phyloP scores from a whole-genome alignment of 2,888 invertebrate species.

The Desoria tigrina region DNA sequence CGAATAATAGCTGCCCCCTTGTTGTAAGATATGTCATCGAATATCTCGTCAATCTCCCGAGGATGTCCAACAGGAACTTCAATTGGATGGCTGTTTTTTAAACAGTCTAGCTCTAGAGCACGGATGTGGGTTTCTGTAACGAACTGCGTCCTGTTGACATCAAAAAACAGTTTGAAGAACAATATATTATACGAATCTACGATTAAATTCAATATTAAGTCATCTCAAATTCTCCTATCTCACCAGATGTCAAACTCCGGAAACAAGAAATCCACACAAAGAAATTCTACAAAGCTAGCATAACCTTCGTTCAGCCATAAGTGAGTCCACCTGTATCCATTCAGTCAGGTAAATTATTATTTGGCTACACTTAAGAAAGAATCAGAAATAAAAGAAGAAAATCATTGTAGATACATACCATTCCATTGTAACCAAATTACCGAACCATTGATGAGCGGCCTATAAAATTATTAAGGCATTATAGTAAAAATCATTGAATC shows the following conservation, averaged over 20 bases:
- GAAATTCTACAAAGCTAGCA: conserved; percentile 92
- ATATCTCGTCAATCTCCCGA: conserved; percentile 93
- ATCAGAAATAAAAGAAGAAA: too few relatives aligned
- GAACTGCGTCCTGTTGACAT: conserved; percentile 73
- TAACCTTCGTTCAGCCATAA: conserved; percentile 75
- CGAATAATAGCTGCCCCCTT: conserved; percentile 94
- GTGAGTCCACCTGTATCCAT: conserved; percentile 32
- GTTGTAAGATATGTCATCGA: conserved; percentile 94
- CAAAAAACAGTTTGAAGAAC: conserved; percentile 59
- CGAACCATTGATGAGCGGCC: conserved; percentile 97
- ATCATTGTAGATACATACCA: conserved; percentile 67
- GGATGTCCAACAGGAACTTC: conserved; percentile 91
- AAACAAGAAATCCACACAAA: conserved; percentile 88
- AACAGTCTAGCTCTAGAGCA: conserved; percentile 81
- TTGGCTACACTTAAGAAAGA: too few relatives aligned
- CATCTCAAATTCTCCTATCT: neutral
- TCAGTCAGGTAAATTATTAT: neutral
- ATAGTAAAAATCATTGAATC: neutral
- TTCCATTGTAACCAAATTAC: conserved; percentile 96
- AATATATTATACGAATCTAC: neutral
- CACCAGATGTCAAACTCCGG: conserved; percentile 94
- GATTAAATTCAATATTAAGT: neutral
- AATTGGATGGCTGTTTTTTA: conserved; percentile 93
- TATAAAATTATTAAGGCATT: conserved; percentile 60
- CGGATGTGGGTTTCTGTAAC: conserved; percentile 82